Evolutionary conservation across 2,888 invertebrate genomes (phyloP).

Genomic region (Noctua comes): DNA sequence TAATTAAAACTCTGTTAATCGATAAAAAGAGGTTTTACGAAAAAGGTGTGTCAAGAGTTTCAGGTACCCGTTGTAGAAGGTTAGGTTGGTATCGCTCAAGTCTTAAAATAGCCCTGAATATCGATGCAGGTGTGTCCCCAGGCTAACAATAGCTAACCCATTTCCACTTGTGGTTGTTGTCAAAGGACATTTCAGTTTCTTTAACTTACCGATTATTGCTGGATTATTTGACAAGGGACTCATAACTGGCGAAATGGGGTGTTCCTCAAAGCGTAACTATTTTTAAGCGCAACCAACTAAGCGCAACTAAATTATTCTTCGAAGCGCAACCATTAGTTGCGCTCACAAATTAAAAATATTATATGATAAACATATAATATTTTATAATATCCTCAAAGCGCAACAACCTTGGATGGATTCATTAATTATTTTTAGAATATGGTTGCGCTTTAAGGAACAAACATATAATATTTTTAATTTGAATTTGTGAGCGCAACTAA

Average conservation of each 20-base stretch:
- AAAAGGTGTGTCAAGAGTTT: slow-evolving; percentile 28
- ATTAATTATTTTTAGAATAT: too few species aligned
- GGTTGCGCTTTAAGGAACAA: too few species aligned
- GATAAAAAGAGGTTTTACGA: slow-evolving; percentile 12
- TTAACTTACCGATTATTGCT: not conserved
- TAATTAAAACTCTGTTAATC: slow-evolving; percentile 15
- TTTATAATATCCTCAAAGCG: too few species aligned
- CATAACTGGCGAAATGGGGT: not conserved
- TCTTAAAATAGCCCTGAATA: slow-evolving; percentile 44
- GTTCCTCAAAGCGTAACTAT: too few species aligned
- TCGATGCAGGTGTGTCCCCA: slow-evolving; percentile 30
- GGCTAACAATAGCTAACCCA: slow-evolving; percentile 51
- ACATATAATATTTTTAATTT: too few species aligned
- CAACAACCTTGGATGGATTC: too few species aligned
- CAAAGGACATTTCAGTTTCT: not conserved
- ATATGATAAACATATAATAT: too few species aligned
- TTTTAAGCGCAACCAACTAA: too few species aligned
- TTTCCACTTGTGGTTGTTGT: slow-evolving; percentile 27
- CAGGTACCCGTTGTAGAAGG: slow-evolving; percentile 6
- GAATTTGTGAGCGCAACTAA: too few species aligned
- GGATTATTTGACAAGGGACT: not conserved
- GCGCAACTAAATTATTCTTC: too few species aligned
- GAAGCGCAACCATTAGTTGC: too few species aligned
- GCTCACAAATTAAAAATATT: too few species aligned
- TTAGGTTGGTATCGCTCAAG: slow-evolving; percentile 15